Evolutionary conservation across 2,113 vertebrate species (phyloP).

Genomic region (Chinchilla lanigera): DNA sequence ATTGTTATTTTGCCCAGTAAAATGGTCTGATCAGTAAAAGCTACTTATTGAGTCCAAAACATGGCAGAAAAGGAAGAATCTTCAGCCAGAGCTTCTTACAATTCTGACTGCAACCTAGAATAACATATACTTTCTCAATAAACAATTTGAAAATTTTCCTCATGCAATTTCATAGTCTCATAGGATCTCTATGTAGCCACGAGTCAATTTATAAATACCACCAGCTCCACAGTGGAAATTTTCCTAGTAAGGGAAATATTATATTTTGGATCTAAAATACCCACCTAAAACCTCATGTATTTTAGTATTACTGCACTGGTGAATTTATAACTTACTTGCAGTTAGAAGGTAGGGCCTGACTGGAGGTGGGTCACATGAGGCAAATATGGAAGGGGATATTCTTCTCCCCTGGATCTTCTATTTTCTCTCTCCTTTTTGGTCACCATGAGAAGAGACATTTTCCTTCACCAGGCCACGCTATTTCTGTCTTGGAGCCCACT

Average conservation of each 20-base stretch:
- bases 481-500: neutral
- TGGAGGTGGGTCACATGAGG: neutral
- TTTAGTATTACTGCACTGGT: neutral
- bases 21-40: neutral
- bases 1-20: neutral
- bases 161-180: neutral
- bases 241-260: neutral
- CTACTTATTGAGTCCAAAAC: neutral
- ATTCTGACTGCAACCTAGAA: neutral
- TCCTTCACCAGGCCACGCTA: neutral
- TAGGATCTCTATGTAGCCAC: neutral
- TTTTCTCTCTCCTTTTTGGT: neutral
- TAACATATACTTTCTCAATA: neutral
- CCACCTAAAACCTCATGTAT: no score
- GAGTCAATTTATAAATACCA: neutral
- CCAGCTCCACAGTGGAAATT: neutral
- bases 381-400: neutral
- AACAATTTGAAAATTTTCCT: neutral
- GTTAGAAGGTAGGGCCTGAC: neutral
- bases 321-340: neutral
- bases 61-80: neutral
- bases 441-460: neutral
- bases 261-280: neutral
- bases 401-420: neutral
- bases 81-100: neutral